phyloP scores from a whole-genome alignment of 2,113 vertebrate species.

The Muntiacus muntjak region DNA sequence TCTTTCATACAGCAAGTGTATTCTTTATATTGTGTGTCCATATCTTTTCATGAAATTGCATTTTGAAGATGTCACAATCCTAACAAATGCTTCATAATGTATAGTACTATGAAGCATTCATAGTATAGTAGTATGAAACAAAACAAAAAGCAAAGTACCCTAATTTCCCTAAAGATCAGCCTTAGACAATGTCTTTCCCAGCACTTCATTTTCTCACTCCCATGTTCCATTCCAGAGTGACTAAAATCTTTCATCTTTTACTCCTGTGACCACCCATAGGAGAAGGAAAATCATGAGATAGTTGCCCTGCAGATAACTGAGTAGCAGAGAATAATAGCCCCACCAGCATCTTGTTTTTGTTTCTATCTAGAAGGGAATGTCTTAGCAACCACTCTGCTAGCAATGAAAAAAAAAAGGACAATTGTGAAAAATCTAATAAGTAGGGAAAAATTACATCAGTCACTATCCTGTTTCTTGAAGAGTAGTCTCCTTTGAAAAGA shows the following conservation, averaged over 20 bases:
- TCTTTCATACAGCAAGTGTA: neutral
- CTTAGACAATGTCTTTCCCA: neutral
- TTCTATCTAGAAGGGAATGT: neutral
- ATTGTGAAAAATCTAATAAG: neutral
- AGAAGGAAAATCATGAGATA: neutral
- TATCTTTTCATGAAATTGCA: neutral
- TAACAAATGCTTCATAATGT: neutral
- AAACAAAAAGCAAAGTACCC: neutral
- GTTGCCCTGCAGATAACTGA: neutral
- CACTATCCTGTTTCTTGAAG: neutral
- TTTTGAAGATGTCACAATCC: neutral
- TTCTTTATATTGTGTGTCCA: neutral
- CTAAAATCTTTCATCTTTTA: neutral
- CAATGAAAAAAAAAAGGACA: conserved; percentile 9
- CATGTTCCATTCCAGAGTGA: neutral
- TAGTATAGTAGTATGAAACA: neutral
- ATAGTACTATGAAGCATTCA: neutral
- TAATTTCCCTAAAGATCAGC: neutral
- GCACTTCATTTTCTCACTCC: conserved; percentile 2
- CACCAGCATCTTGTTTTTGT: neutral
- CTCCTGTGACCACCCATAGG: neutral
- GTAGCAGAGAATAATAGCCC: neutral
- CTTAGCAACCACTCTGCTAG: conserved; percentile 37
- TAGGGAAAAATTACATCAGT: neutral
- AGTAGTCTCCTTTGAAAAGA: neutral